Evolutionary conservation across 2,888 invertebrate species (phyloP).

Genomic region (Macrosoma leucophasiata): DNA sequence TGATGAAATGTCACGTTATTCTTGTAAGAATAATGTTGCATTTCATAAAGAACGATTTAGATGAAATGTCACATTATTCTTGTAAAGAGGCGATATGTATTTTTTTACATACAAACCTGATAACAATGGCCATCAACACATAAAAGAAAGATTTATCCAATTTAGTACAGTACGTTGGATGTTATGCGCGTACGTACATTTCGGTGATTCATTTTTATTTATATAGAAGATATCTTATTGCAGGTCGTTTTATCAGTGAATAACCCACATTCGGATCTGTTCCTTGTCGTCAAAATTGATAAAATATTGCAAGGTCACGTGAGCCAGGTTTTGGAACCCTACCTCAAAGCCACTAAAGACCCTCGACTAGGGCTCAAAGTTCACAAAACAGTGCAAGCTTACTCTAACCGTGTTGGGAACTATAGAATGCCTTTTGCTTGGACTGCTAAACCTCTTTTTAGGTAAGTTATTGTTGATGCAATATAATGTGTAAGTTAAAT

Average conservation of each 20-base stretch:
- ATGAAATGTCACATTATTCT: too few relatives aligned
- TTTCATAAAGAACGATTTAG: too few relatives aligned
- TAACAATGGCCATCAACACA: too few relatives aligned
- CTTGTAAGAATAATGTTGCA: too few relatives aligned
- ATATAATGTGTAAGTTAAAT: not conserved
- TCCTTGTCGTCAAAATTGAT: constrained; percentile 93
- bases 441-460: constrained; percentile 92
- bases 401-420: constrained; percentile 88
- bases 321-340: constrained; percentile 89
- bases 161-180: too few relatives aligned
- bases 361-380: constrained; percentile 86
- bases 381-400: constrained; percentile 85
- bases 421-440: constrained; percentile 98
- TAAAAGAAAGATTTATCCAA: too few relatives aligned
- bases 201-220: too few relatives aligned
- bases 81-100: too few relatives aligned
- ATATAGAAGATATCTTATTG: constrained; percentile 30
- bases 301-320: constrained; percentile 94
- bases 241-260: constrained; percentile 93
- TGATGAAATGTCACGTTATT: too few relatives aligned
- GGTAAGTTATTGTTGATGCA: constrained; percentile 33
- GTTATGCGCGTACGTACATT: too few relatives aligned
- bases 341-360: constrained; percentile 87
- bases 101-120: too few relatives aligned
- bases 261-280: constrained; percentile 93